A percentile compares a stretch with the other conserved stretches of the same genome.
Conservation (phyloP, 2,888 invertebrate species). For the Busseola fusca region DNA sequence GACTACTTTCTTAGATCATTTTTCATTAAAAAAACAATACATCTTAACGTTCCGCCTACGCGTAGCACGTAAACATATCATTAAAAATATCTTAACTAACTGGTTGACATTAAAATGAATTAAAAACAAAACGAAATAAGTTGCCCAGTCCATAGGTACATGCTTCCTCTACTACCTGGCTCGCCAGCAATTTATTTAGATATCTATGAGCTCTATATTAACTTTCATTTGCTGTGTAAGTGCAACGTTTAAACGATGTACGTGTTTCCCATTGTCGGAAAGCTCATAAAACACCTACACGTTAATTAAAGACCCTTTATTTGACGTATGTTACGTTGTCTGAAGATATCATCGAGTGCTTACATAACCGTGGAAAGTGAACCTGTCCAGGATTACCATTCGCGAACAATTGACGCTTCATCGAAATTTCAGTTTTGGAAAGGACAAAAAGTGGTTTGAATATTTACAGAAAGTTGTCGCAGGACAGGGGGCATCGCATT, state of each 20-base stretch:
- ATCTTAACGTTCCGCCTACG: conserved; percentile 56
- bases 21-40: conserved; percentile 57
- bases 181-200: conserved; percentile 10
- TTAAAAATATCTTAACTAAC: conserved; percentile 59
- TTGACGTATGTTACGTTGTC: conserved; percentile 74
- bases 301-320: conserved; percentile 80
- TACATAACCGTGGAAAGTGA: conserved; percentile 85
- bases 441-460: conserved; percentile 85
- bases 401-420: conserved; percentile 82
- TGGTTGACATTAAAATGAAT: conserved; percentile 62
- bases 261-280: conserved; percentile 52
- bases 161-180: neutral
- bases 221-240: conserved; percentile 30
- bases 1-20: conserved; percentile 56
- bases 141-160: conserved; percentile 29
- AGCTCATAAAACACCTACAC: conserved; percentile 74
- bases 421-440: conserved; percentile 82
- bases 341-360: conserved; percentile 64
- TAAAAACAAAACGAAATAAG: conserved; percentile 54
- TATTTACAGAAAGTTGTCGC: conserved; percentile 85
- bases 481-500: conserved; percentile 80
- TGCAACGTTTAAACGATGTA: conserved; percentile 27
- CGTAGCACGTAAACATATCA: conserved; percentile 51
- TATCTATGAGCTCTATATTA: conserved; percentile 11
- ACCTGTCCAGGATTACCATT: conserved; percentile 75